Percentiles rank a stretch among this genome's conserved stretches.
Evolutionary conservation across 1,140 invertebrate species (phyloP).

Genomic region (Ostrea denselamellosa): DNA sequence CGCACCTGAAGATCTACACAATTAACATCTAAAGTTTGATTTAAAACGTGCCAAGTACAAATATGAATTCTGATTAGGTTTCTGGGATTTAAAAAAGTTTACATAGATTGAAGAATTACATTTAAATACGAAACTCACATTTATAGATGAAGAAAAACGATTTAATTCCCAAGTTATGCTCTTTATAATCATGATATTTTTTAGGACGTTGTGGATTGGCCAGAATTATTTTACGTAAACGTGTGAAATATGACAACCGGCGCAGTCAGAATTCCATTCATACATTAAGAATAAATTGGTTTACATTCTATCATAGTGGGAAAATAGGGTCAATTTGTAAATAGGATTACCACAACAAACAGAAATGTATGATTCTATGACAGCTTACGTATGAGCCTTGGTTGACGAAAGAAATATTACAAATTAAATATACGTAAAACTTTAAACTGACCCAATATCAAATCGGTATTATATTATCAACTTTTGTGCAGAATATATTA

Average conservation of each 20-base stretch:
- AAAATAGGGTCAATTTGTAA: not conserved
- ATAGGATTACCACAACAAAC: not conserved
- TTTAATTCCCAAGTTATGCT: not conserved
- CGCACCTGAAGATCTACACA: not conserved
- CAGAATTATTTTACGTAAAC: not conserved
- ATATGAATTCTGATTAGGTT: too few relatives aligned
- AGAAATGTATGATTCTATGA: too few relatives aligned
- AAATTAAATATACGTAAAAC: too few relatives aligned
- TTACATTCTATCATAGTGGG: not conserved
- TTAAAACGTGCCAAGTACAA: too few relatives aligned
- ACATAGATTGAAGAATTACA: not conserved
- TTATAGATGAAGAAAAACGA: not conserved
- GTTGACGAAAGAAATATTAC: too few relatives aligned
- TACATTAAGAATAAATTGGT: not conserved
- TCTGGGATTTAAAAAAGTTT: not conserved
- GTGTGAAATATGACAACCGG: conserved; percentile 6
- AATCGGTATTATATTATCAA: too few relatives aligned
- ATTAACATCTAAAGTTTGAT: not conserved
- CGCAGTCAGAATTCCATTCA: not conserved
- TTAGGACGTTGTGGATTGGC: not conserved
- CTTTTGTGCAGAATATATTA: too few relatives aligned
- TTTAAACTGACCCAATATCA: too few relatives aligned
- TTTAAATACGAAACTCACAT: not conserved
- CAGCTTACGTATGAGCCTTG: too few relatives aligned
- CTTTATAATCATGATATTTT: not conserved